phyloP scores from a whole-genome alignment of 2,888 invertebrate genomes.

The Drosophila vallismaia region DNA sequence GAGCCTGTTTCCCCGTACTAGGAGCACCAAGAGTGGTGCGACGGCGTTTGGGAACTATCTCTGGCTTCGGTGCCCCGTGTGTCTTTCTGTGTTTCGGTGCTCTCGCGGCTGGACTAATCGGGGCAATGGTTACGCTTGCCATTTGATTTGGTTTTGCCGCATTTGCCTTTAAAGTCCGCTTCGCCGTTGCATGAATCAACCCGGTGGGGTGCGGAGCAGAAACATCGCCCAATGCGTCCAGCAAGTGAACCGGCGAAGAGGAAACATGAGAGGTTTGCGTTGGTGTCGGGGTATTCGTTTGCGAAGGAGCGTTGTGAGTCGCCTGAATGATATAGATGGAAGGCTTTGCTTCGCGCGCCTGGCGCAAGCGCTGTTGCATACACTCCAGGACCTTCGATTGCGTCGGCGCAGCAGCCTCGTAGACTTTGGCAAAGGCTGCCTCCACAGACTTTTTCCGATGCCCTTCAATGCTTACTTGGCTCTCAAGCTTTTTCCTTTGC shows the following conservation, averaged over 20 bases:
- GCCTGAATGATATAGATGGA: constrained; percentile 81
- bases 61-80: constrained; percentile 3
- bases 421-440: constrained; percentile 61
- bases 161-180: neutral
- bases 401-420: constrained; percentile 60
- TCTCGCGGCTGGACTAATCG: neutral
- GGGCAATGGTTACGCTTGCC: neutral
- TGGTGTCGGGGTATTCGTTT: neutral
- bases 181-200: neutral
- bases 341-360: constrained; percentile 78
- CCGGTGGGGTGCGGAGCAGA: neutral
- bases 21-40: constrained; percentile 28
- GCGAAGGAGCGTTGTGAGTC: constrained; percentile 44
- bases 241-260: neutral
- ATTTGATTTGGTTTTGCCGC: neutral
- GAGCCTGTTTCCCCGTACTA: neutral
- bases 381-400: constrained; percentile 44
- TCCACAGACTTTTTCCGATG: constrained; percentile 32
- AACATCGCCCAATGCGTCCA: neutral
- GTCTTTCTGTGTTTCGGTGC: constrained; percentile 3
- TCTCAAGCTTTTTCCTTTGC: neutral
- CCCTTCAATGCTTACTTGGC: neutral
- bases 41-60: constrained; percentile 39
- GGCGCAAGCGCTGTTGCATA: constrained; percentile 70
- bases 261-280: neutral